Conservation (phyloP, 2,113 vertebrate species). For the Spilogale gracilis region DNA sequence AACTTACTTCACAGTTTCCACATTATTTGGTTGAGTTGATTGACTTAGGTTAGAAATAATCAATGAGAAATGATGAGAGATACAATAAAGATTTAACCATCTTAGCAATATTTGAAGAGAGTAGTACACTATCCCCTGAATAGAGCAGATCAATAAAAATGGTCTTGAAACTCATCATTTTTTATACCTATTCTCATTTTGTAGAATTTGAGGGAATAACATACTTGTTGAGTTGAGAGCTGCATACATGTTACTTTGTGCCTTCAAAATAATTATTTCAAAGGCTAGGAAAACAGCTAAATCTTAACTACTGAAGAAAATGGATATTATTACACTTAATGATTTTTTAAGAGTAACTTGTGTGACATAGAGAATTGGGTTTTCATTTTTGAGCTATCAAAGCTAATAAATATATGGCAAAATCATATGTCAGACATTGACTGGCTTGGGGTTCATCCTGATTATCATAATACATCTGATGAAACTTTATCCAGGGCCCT, state of each 20-base stretch:
- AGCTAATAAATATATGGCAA: not conserved
- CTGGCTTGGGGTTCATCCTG: not conserved
- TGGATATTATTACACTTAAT: not conserved
- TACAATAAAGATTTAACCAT: slow-evolving; percentile 16
- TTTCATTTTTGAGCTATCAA: slow-evolving; percentile 31
- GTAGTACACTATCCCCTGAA: not conserved
- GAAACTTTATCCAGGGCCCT: not conserved
- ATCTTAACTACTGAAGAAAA: slow-evolving; percentile 35
- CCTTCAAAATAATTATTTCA: slow-evolving; percentile 9
- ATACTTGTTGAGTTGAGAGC: slow-evolving; percentile 23
- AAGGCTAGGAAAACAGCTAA: slow-evolving; percentile 10
- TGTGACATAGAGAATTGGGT: not conserved
- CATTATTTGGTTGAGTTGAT: slow-evolving; percentile 57
- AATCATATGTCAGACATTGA: not conserved
- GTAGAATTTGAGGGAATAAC: not conserved
- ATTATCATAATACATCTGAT: not conserved
- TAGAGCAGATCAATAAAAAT: slow-evolving; percentile 34
- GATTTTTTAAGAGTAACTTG: slow-evolving; percentile 9
- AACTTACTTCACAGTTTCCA: slow-evolving; percentile 15
- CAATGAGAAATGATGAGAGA: not conserved
- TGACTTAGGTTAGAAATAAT: slow-evolving; percentile 59
- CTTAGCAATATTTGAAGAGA: not conserved
- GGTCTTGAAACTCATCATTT: not conserved
- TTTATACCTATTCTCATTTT: not conserved
- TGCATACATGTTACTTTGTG: slow-evolving; percentile 40